Conservation (phyloP, 2,888 invertebrate species). For the Melanchra persicariae region DNA sequence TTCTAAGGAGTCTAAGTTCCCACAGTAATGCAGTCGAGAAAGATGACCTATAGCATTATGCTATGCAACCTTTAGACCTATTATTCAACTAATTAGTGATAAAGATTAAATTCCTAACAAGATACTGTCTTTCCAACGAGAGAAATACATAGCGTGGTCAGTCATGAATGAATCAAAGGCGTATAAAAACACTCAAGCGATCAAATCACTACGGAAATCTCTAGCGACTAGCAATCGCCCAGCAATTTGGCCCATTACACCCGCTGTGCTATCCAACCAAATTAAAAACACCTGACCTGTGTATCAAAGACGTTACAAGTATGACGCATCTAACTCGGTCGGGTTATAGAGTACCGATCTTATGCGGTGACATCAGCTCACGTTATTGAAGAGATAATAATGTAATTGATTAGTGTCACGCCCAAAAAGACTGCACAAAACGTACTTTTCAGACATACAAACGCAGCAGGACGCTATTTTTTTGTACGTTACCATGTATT, state of each 20-base stretch:
- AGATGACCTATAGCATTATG: not conserved
- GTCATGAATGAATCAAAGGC: constrained; percentile 56
- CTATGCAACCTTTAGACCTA: constrained; percentile 28
- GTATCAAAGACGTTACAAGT: not conserved
- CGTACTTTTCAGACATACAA: constrained; percentile 37
- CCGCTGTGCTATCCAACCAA: constrained; percentile 50
- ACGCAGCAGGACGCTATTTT: constrained; percentile 27
- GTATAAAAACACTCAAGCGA: constrained; percentile 31
- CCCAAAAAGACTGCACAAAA: constrained; percentile 75
- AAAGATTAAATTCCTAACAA: constrained; percentile 5
- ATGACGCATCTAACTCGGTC: constrained; percentile 66
- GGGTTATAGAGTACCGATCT: constrained; percentile 80
- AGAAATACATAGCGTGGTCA: constrained; percentile 15
- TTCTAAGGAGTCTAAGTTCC: not conserved
- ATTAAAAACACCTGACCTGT: constrained; percentile 43
- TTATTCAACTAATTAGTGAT: constrained; percentile 9
- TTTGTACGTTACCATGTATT: constrained; percentile 4
- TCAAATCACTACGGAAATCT: constrained; percentile 61
- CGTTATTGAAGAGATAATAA: constrained; percentile 84
- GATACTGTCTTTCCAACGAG: not conserved
- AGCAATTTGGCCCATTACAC: constrained; percentile 49
- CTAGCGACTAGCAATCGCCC: constrained; percentile 35
- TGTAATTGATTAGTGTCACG: constrained; percentile 84
- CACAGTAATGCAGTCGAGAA: not conserved
- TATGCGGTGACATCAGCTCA: constrained; percentile 85